Conservation (phyloP, 2,113 vertebrate genomes). For the Hystrix cristata region DNA sequence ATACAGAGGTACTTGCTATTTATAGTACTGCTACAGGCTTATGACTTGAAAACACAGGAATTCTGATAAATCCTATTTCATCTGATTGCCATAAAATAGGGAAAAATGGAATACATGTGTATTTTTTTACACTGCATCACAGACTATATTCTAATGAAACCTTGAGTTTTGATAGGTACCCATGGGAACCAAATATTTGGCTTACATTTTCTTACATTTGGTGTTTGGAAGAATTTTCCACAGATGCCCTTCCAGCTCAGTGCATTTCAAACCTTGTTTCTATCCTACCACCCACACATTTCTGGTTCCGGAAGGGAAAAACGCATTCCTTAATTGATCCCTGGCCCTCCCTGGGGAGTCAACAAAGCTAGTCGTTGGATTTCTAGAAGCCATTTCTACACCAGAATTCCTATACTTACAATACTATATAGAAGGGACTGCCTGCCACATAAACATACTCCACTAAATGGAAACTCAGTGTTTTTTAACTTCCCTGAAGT, state of each 20-base stretch:
- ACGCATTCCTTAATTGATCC: not conserved
- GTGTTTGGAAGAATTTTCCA: not conserved
- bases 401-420: not conserved
- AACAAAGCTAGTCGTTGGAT: not conserved
- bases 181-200: not conserved
- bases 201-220: slow-evolving; percentile 23
- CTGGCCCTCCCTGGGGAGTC: not conserved
- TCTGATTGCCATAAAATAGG: not conserved
- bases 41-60: not conserved
- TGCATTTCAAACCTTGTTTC: slow-evolving; percentile 38
- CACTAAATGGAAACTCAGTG: slow-evolving; percentile 21
- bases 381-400: not conserved
- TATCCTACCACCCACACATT: not conserved
- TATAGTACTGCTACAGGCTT: not conserved
- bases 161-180: not conserved
- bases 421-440: not conserved
- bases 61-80: slow-evolving; percentile 36
- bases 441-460: not conserved
- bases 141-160: not conserved
- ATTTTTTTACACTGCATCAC: not conserved
- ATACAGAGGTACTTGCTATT: not conserved
- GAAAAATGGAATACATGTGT: not conserved
- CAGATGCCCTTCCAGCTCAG: not conserved
- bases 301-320: not conserved
- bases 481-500: not conserved